A percentile compares a stretch with the other conserved stretches of the same genome.
Evolutionary conservation across 2,888 invertebrate genomes (phyloP).

Genomic region (Oscheius sp.): DNA sequence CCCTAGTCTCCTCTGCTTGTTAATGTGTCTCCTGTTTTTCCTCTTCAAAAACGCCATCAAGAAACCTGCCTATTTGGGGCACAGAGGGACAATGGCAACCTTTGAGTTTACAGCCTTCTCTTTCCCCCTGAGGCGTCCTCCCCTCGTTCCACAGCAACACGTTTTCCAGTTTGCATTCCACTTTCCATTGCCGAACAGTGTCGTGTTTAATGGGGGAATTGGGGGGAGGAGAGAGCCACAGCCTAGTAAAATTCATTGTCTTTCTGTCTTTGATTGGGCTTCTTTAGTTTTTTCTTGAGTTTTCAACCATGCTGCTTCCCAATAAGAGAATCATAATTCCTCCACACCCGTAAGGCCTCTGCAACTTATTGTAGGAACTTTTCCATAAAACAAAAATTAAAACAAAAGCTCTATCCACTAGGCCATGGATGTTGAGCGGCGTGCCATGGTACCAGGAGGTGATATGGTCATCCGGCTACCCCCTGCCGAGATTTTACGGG

Average conservation of each 20-base stretch:
- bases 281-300: neutral
- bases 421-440: no score
- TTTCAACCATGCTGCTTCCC: neutral
- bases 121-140: neutral
- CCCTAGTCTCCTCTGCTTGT: neutral
- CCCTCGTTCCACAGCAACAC: neutral
- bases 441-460: no score
- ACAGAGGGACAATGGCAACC: conserved; percentile 1
- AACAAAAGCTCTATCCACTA: no score
- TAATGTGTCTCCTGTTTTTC: neutral
- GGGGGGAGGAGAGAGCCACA: neutral
- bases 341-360: neutral
- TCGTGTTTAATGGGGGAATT: neutral
- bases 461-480: no score
- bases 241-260: neutral
- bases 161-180: conserved; percentile 12
- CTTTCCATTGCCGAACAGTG: conserved; percentile 8
- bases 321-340: neutral
- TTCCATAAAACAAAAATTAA: no score
- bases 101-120: conserved; percentile 3
- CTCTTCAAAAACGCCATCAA: neutral
- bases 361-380: neutral
- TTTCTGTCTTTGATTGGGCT: no score
- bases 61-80: neutral
- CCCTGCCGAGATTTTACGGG: no score